phyloP scores from a whole-genome alignment of 2,888 invertebrate species.

The Thereva unica region DNA sequence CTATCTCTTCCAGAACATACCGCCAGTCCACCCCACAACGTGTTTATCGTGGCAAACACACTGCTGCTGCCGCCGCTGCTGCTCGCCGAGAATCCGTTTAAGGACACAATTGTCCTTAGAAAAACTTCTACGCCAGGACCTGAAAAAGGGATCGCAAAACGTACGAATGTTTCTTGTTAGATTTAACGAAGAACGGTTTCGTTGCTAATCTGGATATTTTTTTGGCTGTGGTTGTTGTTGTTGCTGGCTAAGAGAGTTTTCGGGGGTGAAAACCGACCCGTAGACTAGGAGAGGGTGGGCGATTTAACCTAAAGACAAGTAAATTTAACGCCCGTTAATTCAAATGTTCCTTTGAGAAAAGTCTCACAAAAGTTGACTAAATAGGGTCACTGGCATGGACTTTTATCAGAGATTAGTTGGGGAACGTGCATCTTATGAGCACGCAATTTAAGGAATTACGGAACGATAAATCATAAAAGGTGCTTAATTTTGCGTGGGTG shows the following conservation, averaged over 20 bases:
- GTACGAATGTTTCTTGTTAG: background rate
- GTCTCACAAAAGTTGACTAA: conserved; percentile 18
- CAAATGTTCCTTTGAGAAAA: conserved; percentile 15
- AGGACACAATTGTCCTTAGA: conserved; percentile 24
- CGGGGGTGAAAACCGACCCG: background rate
- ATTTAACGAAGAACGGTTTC: conserved; percentile 13
- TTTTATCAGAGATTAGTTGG: conserved; percentile 24
- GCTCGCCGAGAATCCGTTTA: background rate
- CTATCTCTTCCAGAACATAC: conserved; percentile 20
- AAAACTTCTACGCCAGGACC: conserved; percentile 12
- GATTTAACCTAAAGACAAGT: too few relatives aligned
- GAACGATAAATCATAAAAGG: too few relatives aligned
- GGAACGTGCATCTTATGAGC: conserved; percentile 10
- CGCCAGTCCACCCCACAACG: background rate
- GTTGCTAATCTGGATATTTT: conserved; percentile 7
- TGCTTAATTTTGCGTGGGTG: too few relatives aligned
- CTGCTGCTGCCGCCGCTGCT: conserved; percentile 23
- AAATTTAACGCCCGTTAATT: background rate
- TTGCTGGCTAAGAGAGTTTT: background rate
- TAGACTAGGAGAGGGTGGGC: background rate
- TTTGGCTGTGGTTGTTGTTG: conserved; percentile 4
- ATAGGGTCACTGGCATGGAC: conserved; percentile 32
- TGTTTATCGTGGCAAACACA: conserved; percentile 29
- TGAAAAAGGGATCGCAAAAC: background rate
- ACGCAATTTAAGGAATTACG: conserved; percentile 21